Percentiles rank a stretch among this genome's conserved stretches.
These are phyloP conservation scores for Eulacestoma nigropectus DNA, from an alignment of 2,113 vertebrate genomes.

Conservation along the genomic window DNA sequence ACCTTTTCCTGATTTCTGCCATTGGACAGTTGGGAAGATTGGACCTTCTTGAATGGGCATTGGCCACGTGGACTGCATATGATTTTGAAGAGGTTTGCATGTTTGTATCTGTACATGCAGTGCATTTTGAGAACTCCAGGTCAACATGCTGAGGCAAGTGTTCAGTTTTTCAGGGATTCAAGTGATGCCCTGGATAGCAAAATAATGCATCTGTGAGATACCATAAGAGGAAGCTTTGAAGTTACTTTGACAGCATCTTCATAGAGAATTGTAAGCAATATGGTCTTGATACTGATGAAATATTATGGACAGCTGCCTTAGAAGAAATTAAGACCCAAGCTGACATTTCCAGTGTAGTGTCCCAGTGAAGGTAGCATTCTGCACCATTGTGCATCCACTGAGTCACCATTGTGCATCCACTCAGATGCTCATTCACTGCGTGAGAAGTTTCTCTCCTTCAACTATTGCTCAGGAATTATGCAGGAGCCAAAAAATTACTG, in stretches of 20 bases:
- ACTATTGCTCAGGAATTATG: background rate
- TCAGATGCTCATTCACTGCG: background rate
- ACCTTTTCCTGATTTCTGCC: background rate
- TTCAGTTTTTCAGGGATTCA: background rate
- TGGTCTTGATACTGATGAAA: background rate
- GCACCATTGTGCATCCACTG: background rate
- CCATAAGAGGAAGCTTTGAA: background rate
- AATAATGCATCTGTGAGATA: background rate
- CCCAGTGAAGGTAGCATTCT: background rate
- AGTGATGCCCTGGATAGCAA: background rate
- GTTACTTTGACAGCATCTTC: background rate
- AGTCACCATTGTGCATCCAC: background rate
- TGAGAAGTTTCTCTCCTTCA: background rate
- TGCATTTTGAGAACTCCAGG: background rate
- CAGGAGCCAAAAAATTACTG: background rate
- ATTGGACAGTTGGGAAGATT: background rate
- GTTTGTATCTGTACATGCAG: background rate
- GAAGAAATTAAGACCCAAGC: background rate
- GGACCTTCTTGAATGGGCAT: background rate
- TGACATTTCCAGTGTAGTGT: background rate
- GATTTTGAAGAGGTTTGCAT: background rate
- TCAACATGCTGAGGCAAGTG: background rate
- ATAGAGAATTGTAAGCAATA: background rate
- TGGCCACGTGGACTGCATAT: accelerated
- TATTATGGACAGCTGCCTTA: conserved; percentile 1